phyloP scores from a whole-genome alignment of 1,140 invertebrate species.

The Saccostrea cuccullata region DNA sequence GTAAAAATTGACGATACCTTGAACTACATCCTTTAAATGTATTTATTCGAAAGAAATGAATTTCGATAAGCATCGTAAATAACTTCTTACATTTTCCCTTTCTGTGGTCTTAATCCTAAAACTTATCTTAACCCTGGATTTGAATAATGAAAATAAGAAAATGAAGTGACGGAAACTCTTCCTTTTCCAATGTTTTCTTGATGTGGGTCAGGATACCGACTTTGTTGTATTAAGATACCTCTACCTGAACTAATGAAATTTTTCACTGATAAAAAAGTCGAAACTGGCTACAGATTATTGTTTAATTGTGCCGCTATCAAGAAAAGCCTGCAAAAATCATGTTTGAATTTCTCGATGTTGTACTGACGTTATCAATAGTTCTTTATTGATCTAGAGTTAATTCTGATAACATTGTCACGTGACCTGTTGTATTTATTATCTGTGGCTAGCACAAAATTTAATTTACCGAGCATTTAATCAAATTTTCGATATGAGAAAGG shows the following conservation, averaged over 20 bases:
- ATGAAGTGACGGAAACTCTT: neutral
- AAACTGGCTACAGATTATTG: conserved; percentile 22
- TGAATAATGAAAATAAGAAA: neutral
- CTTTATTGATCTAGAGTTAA: conserved; percentile 36
- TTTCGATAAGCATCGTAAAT: neutral
- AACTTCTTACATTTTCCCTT: neutral
- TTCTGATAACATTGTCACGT: conserved; percentile 37
- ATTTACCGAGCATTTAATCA: conserved; percentile 14
- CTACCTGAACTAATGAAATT: conserved; percentile 7
- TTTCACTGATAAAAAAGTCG: conserved; percentile 9
- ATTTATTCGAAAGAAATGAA: neutral
- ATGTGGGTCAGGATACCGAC: conserved; percentile 6
- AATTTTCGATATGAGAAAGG: conserved; percentile 6
- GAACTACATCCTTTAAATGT: neutral
- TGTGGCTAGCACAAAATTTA: neutral
- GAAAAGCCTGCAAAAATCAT: conserved; percentile 6
- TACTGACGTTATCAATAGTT: conserved; percentile 17
- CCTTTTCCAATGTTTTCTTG: neutral
- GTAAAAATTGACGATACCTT: neutral
- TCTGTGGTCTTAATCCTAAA: too few relatives aligned
- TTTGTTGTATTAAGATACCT: conserved; percentile 8
- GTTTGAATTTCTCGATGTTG: conserved; percentile 28
- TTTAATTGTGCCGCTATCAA: conserved; percentile 23
- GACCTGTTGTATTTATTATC: neutral
- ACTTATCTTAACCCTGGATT: too few relatives aligned